Conservation (phyloP, 2,797 vertebrate species). For the Sebastolobus alascanus region DNA sequence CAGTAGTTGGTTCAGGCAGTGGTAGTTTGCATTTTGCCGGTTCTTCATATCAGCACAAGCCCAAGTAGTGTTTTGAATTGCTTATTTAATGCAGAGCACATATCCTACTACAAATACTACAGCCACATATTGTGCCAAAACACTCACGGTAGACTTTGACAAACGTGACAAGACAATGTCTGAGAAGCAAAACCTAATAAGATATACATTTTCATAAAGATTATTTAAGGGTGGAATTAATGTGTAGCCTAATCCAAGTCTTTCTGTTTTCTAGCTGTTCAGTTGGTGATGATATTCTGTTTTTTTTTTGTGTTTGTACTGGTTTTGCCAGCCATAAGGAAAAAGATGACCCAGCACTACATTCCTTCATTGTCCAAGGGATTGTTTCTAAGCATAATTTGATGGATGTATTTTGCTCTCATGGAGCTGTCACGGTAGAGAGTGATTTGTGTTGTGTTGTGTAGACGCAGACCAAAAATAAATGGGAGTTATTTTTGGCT, state of each 20-base stretch:
- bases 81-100: constrained; percentile 32
- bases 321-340: constrained; percentile 33
- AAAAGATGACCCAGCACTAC: constrained; percentile 71
- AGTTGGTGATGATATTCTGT: constrained; percentile 14
- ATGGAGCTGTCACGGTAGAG: constrained; percentile 29
- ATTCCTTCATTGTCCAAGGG: constrained; percentile 74
- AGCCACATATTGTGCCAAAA: constrained; percentile 67
- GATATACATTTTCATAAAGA: constrained; percentile 21
- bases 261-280: constrained; percentile 26
- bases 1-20: constrained; percentile 11
- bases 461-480: constrained; percentile 51
- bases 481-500: constrained; percentile 15
- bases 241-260: constrained; percentile 65
- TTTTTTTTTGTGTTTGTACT: constrained; percentile 38
- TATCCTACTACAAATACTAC: constrained; percentile 34
- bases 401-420: constrained; percentile 55
- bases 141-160: constrained; percentile 29
- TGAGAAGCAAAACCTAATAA: constrained; percentile 15
- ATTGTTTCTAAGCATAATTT: constrained; percentile 48
- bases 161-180: constrained; percentile 10
- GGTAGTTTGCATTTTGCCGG: constrained; percentile 16
- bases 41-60: constrained; percentile 43
- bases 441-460: constrained; percentile 26
- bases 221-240: constrained; percentile 38
- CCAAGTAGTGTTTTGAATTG: constrained; percentile 9